phyloP scores from a whole-genome alignment of 2,888 invertebrate species.

The Drosophila nr. perissopoda region DNA sequence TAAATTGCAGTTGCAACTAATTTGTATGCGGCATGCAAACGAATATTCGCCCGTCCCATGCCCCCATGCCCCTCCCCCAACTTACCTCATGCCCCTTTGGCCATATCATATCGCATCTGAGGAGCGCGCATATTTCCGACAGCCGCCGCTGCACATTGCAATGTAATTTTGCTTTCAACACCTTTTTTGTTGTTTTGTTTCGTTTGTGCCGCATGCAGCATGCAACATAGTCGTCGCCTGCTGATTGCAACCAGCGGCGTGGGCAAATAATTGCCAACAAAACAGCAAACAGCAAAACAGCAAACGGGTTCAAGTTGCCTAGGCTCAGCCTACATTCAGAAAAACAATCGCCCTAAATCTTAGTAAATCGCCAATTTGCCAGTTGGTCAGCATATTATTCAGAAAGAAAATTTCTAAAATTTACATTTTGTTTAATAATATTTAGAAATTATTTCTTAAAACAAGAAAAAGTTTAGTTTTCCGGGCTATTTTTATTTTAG shows the following conservation, averaged over 20 bases:
- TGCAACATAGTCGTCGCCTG: slow-evolving; percentile 60
- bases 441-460: no score
- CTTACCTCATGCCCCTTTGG: slow-evolving; percentile 14
- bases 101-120: slow-evolving; percentile 78
- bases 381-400: not conserved
- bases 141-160: slow-evolving; percentile 64
- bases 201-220: slow-evolving; percentile 52
- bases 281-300: slow-evolving; percentile 54
- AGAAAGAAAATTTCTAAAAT: no score
- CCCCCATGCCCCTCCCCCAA: slow-evolving; percentile 1
- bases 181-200: slow-evolving; percentile 54
- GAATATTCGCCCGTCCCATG: slow-evolving; percentile 30
- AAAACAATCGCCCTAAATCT: not conserved
- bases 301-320: slow-evolving; percentile 43
- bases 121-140: slow-evolving; percentile 74
- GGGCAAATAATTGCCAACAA: slow-evolving; percentile 79
- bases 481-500: no score
- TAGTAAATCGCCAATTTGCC: not conserved
- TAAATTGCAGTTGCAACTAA: slow-evolving; percentile 77
- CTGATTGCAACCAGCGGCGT: slow-evolving; percentile 75
- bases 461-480: no score
- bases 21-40: slow-evolving; percentile 76
- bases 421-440: no score
- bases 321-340: slow-evolving; percentile 9
- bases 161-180: slow-evolving; percentile 81